Conservation (phyloP, 2,797 vertebrate genomes). For the Oreochromis grahami region DNA sequence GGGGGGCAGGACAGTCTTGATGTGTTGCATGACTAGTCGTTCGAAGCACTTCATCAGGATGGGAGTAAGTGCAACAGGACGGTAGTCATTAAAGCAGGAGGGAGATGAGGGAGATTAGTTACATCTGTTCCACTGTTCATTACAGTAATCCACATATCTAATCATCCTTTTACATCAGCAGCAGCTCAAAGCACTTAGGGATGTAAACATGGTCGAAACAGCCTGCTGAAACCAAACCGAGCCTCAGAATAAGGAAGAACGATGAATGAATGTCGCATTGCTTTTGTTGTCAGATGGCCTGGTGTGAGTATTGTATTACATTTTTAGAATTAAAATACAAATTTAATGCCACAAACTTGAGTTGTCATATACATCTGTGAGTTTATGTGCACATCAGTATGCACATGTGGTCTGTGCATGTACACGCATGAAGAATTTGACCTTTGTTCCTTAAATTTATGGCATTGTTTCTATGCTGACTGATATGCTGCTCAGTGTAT, state of each 20-base stretch:
- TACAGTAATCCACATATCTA: background rate
- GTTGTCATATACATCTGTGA: background rate
- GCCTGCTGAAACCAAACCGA: background rate
- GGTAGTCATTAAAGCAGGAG: too few species aligned
- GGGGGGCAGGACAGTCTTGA: too few species aligned
- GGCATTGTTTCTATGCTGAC: background rate
- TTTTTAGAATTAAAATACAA: background rate
- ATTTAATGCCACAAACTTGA: background rate
- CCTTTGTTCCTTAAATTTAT: too few species aligned
- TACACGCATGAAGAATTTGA: background rate
- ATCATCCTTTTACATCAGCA: background rate
- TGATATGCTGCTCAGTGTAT: background rate
- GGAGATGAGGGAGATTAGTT: too few species aligned
- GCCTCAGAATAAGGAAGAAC: background rate
- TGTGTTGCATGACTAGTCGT: too few species aligned
- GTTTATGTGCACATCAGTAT: background rate
- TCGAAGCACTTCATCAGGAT: too few species aligned
- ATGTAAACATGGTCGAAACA: background rate
- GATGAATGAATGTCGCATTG: background rate
- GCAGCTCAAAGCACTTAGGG: background rate
- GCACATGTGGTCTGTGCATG: background rate
- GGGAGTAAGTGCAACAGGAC: too few species aligned
- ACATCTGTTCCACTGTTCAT: background rate
- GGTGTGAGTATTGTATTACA: background rate
- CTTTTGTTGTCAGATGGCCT: background rate